phyloP scores from a whole-genome alignment of 2,113 vertebrate genomes.

The Saguinus midas region DNA sequence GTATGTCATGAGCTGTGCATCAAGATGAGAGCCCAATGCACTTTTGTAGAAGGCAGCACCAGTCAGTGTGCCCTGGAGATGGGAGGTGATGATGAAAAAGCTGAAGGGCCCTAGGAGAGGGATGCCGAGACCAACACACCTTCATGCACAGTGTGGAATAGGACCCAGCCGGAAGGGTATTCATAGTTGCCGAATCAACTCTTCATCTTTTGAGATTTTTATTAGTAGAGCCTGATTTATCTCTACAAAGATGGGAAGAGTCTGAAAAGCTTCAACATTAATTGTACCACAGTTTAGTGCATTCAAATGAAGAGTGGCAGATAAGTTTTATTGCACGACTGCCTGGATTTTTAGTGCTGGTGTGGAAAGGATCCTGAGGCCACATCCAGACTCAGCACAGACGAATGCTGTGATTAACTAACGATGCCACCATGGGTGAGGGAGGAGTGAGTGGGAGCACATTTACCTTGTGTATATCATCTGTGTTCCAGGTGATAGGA shows the following conservation, averaged over 20 bases:
- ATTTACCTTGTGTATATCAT: neutral
- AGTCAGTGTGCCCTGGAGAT: neutral
- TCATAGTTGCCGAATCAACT: neutral
- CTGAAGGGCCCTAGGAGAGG: neutral
- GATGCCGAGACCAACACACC: no score
- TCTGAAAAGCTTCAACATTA: neutral
- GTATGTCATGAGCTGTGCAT: neutral
- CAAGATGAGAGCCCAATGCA: neutral
- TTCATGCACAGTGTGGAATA: neutral
- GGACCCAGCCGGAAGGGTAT: neutral
- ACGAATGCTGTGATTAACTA: neutral
- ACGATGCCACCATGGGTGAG: neutral
- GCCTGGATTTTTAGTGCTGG: neutral
- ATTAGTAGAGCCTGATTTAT: neutral
- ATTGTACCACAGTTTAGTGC: neutral
- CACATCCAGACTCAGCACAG: neutral
- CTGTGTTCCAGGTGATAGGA: neutral
- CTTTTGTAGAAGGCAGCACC: neutral
- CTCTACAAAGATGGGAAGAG: neutral
- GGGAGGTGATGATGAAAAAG: neutral
- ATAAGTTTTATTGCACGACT: neutral
- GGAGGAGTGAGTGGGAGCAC: accelerated
- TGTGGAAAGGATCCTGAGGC: neutral
- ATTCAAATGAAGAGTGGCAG: neutral
- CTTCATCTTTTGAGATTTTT: neutral